Evolutionary conservation across 2,113 vertebrate species (phyloP).

Genomic region (Typhlomys cinereus): DNA sequence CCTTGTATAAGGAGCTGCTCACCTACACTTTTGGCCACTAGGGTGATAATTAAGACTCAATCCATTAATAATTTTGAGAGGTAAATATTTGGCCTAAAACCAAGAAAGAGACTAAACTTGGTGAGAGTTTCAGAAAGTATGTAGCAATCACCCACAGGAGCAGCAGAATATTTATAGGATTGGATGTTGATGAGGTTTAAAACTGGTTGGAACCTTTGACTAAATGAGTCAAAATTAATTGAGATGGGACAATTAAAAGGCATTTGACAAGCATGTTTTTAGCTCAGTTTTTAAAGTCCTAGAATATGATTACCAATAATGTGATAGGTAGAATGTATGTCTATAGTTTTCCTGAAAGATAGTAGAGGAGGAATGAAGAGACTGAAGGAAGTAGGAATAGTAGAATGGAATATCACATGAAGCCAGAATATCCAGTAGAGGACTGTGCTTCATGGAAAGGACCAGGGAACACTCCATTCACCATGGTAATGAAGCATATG

Average conservation of each 20-base stretch:
- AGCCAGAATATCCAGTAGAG: background rate
- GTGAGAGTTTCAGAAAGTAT: background rate
- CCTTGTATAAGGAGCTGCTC: background rate
- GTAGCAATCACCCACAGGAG: background rate
- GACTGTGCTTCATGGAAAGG: background rate
- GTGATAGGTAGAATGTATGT: background rate
- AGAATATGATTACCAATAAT: background rate
- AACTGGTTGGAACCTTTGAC: background rate
- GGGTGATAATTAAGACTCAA: background rate
- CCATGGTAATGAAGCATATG: background rate
- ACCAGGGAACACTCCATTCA: background rate
- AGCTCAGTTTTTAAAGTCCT: background rate
- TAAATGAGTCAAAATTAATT: background rate
- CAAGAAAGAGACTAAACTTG: background rate
- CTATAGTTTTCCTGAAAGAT: background rate
- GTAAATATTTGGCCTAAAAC: background rate
- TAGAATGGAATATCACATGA: background rate
- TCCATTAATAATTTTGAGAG: background rate
- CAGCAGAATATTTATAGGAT: background rate
- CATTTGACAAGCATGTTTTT: background rate
- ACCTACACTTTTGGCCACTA: background rate
- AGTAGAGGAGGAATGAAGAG: background rate
- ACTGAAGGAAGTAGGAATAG: background rate
- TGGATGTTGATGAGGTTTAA: background rate
- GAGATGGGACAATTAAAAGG: background rate